These are phyloP conservation scores for Protophormia terraenovae DNA, from an alignment of 2,888 invertebrate species.

Conservation along the genomic window DNA sequence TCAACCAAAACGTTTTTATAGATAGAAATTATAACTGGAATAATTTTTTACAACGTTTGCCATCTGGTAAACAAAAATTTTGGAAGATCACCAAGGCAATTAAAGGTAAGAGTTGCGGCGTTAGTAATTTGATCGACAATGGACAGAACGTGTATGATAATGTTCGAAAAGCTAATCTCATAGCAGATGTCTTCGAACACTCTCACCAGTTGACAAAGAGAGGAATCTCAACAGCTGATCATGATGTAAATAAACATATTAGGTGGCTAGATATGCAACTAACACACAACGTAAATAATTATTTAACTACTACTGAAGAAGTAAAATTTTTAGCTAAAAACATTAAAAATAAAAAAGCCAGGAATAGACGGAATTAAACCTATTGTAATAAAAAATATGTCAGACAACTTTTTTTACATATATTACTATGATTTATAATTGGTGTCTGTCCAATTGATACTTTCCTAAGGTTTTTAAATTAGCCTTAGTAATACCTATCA, in stretches of 20 bases:
- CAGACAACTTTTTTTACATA: too few species aligned
- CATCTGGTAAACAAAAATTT: background rate
- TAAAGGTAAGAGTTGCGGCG: background rate
- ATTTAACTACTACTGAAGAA: background rate
- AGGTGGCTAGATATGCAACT: background rate
- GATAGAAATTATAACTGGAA: background rate
- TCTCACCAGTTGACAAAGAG: too few species aligned
- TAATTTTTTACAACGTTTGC: background rate
- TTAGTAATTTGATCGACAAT: background rate
- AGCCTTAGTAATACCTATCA: background rate
- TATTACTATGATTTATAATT: slow-evolving; percentile 4
- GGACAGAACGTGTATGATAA: background rate
- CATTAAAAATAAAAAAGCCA: background rate
- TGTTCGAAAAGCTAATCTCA: background rate
- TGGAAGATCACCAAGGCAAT: background rate
- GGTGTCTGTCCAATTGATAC: slow-evolving; percentile 1
- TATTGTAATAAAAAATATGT: too few species aligned
- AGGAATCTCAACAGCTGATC: background rate
- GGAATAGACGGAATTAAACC: background rate
- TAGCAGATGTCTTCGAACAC: background rate
- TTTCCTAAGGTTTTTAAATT: background rate
- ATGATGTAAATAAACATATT: background rate
- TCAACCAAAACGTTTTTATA: background rate
- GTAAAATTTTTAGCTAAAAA: background rate
- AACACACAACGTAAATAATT: background rate